Evolutionary conservation across 2,797 vertebrate genomes (phyloP).

Genomic region (Antennarius maculatus): DNA sequence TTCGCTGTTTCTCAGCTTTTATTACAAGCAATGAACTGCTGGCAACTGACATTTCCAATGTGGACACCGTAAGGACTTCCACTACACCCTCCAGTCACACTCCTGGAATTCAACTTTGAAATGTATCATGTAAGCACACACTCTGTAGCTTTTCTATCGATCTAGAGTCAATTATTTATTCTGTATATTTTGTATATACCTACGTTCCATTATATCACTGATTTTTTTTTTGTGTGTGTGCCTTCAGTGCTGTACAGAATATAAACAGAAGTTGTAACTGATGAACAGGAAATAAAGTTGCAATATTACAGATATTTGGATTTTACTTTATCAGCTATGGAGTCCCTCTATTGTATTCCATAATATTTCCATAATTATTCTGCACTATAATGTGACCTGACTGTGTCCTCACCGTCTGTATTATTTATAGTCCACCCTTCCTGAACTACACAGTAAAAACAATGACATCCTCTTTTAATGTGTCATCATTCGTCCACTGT

Average conservation of each 20-base stretch:
- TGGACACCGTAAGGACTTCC: constrained; percentile 48
- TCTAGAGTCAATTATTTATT: constrained; percentile 95
- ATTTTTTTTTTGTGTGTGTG: constrained; percentile 80
- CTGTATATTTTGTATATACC: constrained; percentile 95
- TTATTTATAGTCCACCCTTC: constrained; percentile 32
- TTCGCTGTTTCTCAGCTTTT: constrained; percentile 18
- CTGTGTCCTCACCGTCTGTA: constrained; percentile 10
- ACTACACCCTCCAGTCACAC: constrained; percentile 19
- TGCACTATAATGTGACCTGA: background rate
- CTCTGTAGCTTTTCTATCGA: constrained; percentile 86
- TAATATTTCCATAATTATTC: background rate
- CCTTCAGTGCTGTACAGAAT: constrained; percentile 89
- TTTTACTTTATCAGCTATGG: constrained; percentile 7
- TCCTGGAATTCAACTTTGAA: constrained; percentile 51
- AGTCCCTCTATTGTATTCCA: no score
- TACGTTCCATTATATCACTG: constrained; percentile 82
- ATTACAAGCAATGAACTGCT: constrained; percentile 32
- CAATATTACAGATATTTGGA: constrained; percentile 46
- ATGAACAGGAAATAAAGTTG: constrained; percentile 81
- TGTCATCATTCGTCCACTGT: constrained; percentile 26
- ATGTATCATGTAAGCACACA: constrained; percentile 78
- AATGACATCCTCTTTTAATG: constrained; percentile 1
- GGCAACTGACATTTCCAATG: constrained; percentile 30
- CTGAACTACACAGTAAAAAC: constrained; percentile 7
- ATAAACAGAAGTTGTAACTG: constrained; percentile 77